Percentiles rank a stretch among this genome's conserved stretches.
Conservation (phyloP, 2,113 vertebrate species). For the Triplophysa rosa region DNA sequence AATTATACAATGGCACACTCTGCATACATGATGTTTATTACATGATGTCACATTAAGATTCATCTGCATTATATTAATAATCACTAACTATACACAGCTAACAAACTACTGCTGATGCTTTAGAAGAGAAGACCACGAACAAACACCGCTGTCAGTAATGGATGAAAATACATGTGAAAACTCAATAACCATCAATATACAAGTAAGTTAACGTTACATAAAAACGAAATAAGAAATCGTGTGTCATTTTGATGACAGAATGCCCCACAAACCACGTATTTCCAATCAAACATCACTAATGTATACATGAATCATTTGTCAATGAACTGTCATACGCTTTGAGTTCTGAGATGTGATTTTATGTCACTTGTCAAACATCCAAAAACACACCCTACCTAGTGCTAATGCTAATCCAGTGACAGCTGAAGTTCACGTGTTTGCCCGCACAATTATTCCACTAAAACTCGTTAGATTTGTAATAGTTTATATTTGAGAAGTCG, state of each 20-base stretch:
- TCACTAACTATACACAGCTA: background rate
- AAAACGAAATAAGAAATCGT: background rate
- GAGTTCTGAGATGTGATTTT: background rate
- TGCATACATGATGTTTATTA: background rate
- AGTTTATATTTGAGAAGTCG: background rate
- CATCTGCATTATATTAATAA: background rate
- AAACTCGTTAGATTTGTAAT: background rate
- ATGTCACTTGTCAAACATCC: too few relatives aligned
- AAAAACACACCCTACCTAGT: background rate
- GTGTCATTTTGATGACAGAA: background rate
- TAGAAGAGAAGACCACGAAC: background rate
- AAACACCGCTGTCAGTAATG: background rate
- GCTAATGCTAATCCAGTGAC: conserved; percentile 35
- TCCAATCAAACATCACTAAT: background rate
- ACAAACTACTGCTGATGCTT: background rate
- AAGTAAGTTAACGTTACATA: background rate
- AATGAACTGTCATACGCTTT: background rate
- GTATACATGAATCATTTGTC: background rate
- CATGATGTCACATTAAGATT: background rate
- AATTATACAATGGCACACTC: background rate
- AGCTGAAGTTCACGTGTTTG: background rate
- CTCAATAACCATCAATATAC: background rate
- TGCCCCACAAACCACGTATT: background rate
- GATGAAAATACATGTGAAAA: background rate
- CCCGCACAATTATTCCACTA: background rate